Evolutionary conservation across 2,888 invertebrate genomes (phyloP), one percentile per base, ranked within the genome.

Genomic region (Agriopis leucophaearia): DNA sequence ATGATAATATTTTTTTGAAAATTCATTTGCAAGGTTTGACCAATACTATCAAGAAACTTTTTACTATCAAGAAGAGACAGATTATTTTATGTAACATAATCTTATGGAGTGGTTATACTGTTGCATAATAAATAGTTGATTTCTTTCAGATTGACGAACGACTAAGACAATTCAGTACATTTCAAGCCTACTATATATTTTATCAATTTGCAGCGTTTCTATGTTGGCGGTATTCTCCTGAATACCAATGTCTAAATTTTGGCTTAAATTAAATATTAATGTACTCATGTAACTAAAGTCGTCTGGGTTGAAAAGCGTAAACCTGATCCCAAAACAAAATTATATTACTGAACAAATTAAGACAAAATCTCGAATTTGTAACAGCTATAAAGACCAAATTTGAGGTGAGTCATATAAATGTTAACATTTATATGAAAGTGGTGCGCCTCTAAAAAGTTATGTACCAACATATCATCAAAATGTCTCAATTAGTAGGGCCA

Each of bases 401-500:
- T 56, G 35, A 60, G 13, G 12, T 15, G 47, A 42, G 27, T 45
- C 44, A 16, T 61, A 51, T 55, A 61, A 56, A 58, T 18, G 58
- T 63, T 12, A 59, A 63, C 63, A 67, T 36, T 51, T 50, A 62
- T 12, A n/a, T 15, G 7, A 35, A 57, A 59, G 47, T 64, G 64
- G 66, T 59, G 52, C 8, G 38, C 56, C 64, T 71, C 73, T 73
- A 63, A 54, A 62, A 54, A 36, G 40, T 65, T 68, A 61, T 36
- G 72, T 59, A 51, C 69, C 69, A 66, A 63, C 67, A 61, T 75
- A 74, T 72, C 72, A 71, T 71, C 74, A 74, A 74, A 82, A 86
- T 82, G 81, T 84, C 85, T 89, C 81, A 85, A 88, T 89, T 86
- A 88, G 81, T 78, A 65, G 66, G 69, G 73, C 70, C 71, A 67